These are phyloP conservation scores for Meiosimyza decipiens DNA, from an alignment of 2,888 invertebrate genomes.

Conservation along the genomic window DNA sequence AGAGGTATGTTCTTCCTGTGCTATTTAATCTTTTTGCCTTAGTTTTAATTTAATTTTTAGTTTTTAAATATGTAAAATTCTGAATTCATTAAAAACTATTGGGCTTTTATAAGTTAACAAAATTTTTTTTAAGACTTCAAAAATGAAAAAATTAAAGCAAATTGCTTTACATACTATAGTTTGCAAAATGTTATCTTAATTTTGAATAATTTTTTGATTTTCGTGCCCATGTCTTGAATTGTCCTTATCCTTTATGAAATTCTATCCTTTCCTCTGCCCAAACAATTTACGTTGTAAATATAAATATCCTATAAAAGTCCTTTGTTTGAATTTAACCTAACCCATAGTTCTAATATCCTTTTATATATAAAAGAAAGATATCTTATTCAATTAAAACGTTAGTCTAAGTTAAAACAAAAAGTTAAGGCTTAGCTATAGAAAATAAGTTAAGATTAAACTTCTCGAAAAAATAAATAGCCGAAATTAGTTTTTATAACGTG, in stretches of 20 bases:
- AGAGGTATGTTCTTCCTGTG: conserved; percentile 77
- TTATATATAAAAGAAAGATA: conserved; percentile 31
- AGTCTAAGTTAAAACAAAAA: too few relatives aligned
- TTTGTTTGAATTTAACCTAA: conserved; percentile 50
- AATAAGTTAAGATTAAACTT: too few relatives aligned
- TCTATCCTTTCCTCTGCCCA: conserved; percentile 46
- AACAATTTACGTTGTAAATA: conserved; percentile 43
- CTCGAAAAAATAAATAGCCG: too few relatives aligned
- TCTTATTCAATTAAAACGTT: not conserved
- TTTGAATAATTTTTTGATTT: conserved; percentile 52
- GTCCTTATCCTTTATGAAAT: conserved; percentile 46
- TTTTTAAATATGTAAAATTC: conserved; percentile 27
- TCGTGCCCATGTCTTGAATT: conserved; percentile 66
- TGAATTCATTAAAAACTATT: conserved; percentile 23
- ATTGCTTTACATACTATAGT: conserved; percentile 6
- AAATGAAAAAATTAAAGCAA: conserved; percentile 22
- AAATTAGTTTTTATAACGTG: too few relatives aligned
- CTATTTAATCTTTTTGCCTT: conserved; percentile 34
- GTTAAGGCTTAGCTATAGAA: too few relatives aligned
- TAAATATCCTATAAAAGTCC: conserved; percentile 58
- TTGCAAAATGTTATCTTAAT: conserved; percentile 25
- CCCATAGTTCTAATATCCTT: not conserved
- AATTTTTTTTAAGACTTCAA: not conserved
- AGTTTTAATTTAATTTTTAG: conserved; percentile 19
- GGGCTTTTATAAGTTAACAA: conserved; percentile 12